Conservation (phyloP, 2,888 invertebrate genomes). For the Exocentrus adspersus region DNA sequence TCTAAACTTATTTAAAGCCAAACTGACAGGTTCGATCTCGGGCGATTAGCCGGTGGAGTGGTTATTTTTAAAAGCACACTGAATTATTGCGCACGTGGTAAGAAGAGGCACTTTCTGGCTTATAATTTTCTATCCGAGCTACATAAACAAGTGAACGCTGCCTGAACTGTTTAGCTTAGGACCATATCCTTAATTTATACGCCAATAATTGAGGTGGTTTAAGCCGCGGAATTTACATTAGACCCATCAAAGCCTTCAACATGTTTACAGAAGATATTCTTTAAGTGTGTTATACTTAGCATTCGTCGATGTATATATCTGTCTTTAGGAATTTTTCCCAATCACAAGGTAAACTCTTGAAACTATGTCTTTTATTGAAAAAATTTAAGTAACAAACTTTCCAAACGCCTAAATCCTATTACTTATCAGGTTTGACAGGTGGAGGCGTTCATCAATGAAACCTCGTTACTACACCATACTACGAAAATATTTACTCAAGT, state of each 20-base stretch:
- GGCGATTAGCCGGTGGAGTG: conserved; percentile 45
- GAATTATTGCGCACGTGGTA: conserved; percentile 46
- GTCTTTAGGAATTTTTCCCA: conserved; percentile 18
- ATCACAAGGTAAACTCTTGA: too few species aligned
- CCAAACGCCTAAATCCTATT: not conserved
- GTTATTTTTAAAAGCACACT: conserved; percentile 42
- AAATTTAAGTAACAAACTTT: too few species aligned
- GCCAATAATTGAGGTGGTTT: conserved; percentile 44
- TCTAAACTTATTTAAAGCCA: conserved; percentile 51
- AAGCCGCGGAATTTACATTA: conserved; percentile 31
- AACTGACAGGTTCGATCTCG: conserved; percentile 50
- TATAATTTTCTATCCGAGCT: conserved; percentile 37
- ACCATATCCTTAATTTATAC: conserved; percentile 46
- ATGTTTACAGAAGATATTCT: conserved; percentile 23
- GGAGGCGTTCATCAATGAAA: conserved; percentile 16
- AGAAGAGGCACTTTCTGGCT: conserved; percentile 42
- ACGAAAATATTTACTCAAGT: conserved; percentile 8
- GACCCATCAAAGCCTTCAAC: conserved; percentile 25
- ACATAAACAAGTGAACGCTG: conserved; percentile 42
- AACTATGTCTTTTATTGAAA: too few species aligned
- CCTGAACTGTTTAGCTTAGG: conserved; percentile 44
- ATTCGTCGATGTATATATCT: conserved; percentile 24
- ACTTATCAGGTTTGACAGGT: not conserved
- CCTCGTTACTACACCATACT: conserved; percentile 4
- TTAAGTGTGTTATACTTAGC: conserved; percentile 17